Percentiles rank a stretch among this genome's conserved stretches.
phyloP scores from a whole-genome alignment of 1,140 invertebrate genomes.

The Leptinotarsa texana region DNA sequence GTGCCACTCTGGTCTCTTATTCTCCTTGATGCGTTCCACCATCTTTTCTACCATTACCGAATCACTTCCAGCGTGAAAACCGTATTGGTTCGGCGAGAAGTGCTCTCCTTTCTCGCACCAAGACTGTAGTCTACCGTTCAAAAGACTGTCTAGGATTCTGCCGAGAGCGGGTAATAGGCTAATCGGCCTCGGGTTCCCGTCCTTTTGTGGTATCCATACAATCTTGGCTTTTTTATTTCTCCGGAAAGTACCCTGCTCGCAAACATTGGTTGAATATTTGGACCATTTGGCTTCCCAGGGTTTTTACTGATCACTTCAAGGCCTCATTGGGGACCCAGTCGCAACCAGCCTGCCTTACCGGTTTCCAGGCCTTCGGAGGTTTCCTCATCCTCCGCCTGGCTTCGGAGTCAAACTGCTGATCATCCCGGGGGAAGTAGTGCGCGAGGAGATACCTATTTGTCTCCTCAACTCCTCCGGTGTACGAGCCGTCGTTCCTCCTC shows the following conservation, averaged over 20 bases:
- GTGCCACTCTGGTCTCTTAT: too few species aligned
- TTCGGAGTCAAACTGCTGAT: neutral
- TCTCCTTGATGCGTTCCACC: neutral
- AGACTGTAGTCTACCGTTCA: neutral
- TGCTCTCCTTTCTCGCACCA: too few species aligned
- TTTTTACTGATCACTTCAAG: too few species aligned
- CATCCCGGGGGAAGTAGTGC: neutral
- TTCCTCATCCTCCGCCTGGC: neutral
- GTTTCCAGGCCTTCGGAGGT: too few species aligned
- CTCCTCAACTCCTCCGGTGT: neutral
- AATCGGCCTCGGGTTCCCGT: neutral
- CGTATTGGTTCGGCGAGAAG: neutral
- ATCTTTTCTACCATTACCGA: neutral
- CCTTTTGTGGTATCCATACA: constrained; percentile 3
- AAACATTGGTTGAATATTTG: neutral
- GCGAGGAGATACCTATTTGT: neutral
- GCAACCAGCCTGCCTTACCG: neutral
- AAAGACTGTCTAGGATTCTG: neutral
- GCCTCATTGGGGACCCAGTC: too few species aligned
- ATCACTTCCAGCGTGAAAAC: neutral
- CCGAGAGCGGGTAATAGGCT: neutral
- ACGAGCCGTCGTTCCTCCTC: neutral
- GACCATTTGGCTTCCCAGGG: too few species aligned
- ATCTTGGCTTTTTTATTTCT: neutral
- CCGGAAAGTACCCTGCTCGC: neutral